These are phyloP conservation scores for Mesochorus sp. DNA, from an alignment of 2,888 invertebrate genomes.

Conservation along the genomic window DNA sequence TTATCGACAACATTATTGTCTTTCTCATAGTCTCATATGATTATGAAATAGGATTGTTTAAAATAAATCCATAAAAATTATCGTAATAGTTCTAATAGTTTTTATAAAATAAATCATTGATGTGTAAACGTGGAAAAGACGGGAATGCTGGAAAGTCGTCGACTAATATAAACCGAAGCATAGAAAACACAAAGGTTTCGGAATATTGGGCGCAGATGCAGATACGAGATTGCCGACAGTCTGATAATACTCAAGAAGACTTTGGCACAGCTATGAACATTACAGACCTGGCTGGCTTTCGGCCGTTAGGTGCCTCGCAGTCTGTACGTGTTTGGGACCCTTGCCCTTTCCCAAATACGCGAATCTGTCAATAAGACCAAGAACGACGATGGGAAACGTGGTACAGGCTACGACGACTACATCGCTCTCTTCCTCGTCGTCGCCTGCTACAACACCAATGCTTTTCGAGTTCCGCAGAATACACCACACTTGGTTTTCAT, in stretches of 20 bases:
- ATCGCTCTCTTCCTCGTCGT: not conserved
- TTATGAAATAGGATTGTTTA: too few relatives aligned
- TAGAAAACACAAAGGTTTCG: constrained; percentile 2
- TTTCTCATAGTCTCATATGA: too few relatives aligned
- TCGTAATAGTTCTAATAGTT: too few relatives aligned
- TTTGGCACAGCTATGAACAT: constrained; percentile 15
- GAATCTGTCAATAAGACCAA: too few relatives aligned
- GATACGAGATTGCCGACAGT: constrained; percentile 71
- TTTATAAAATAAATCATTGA: too few relatives aligned
- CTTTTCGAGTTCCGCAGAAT: constrained; percentile 29
- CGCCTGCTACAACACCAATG: not conserved
- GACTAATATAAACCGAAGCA: not conserved
- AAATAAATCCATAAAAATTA: too few relatives aligned
- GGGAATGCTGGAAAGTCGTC: too few relatives aligned
- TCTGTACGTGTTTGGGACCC: constrained; percentile 8
- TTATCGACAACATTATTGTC: too few relatives aligned
- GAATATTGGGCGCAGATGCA: constrained; percentile 77
- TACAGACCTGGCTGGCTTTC: not conserved
- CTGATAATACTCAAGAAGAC: constrained; percentile 69
- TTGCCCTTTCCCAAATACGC: too few relatives aligned
- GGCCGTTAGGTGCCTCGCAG: not conserved
- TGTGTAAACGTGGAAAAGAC: too few relatives aligned
- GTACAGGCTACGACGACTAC: not conserved
- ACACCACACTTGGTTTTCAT: constrained; percentile 31
- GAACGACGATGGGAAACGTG: not conserved